Conservation (phyloP, 2,888 invertebrate species). For the Trachelus tabidus region DNA sequence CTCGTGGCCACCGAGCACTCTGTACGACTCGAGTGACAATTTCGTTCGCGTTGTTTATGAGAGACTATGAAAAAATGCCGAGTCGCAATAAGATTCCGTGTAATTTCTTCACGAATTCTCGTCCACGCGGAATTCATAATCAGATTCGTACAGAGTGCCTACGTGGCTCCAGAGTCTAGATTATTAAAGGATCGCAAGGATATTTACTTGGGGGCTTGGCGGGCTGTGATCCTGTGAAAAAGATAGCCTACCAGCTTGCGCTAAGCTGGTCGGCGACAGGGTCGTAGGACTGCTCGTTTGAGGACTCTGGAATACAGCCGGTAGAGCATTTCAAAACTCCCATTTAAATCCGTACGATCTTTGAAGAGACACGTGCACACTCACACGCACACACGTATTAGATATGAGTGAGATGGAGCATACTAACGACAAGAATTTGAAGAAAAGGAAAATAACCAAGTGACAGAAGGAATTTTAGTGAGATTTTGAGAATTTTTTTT, state of each 20-base stretch:
- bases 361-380: too few relatives aligned
- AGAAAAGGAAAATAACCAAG: neutral
- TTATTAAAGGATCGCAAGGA: constrained; percentile 46
- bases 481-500: too few relatives aligned
- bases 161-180: constrained; percentile 14
- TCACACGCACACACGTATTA: neutral
- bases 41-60: too few relatives aligned
- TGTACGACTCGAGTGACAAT: neutral
- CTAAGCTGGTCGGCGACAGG: constrained; percentile 76
- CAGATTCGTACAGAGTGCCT: neutral
- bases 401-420: neutral
- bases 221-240: constrained; percentile 64
- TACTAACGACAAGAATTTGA: too few relatives aligned
- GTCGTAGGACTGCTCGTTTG: constrained; percentile 78
- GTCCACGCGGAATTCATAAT: too few relatives aligned
- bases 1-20: neutral
- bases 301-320: constrained; percentile 72
- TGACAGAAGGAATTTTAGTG: too few relatives aligned
- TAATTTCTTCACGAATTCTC: constrained; percentile 23
- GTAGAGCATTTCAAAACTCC: constrained; percentile 41
- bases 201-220: constrained; percentile 65
- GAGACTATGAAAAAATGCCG: constrained; percentile 36
- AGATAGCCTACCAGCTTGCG: constrained; percentile 66
- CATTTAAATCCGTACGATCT: neutral
- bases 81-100: constrained; percentile 54